Evolutionary conservation across 2,113 vertebrate genomes (phyloP).

Genomic region (Zosterops pallidus): DNA sequence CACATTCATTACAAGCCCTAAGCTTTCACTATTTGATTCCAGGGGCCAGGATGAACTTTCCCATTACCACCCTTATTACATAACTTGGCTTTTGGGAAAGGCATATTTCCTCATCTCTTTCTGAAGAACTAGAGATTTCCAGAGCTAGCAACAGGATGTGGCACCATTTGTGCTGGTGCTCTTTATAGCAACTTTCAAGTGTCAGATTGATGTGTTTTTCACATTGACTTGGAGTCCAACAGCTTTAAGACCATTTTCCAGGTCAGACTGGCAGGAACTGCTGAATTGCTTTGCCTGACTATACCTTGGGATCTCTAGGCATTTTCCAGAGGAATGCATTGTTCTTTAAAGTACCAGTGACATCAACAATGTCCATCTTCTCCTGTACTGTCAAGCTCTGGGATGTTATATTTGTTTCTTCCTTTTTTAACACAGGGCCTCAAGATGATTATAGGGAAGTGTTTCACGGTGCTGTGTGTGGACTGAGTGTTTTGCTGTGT

Average conservation of each 20-base stretch:
- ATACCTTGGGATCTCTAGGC: neutral
- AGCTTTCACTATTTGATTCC: neutral
- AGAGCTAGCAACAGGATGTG: conserved; percentile 12
- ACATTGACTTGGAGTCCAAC: neutral
- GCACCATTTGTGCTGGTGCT: neutral
- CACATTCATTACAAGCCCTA: neutral
- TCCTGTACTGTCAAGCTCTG: neutral
- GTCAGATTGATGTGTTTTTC: conserved; percentile 32
- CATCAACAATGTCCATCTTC: neutral
- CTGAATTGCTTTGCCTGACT: neutral
- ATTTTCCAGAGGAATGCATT: neutral
- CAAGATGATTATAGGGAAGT: neutral
- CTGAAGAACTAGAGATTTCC: conserved; percentile 1
- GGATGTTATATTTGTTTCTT: neutral
- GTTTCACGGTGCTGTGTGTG: accelerated
- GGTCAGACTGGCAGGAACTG: neutral
- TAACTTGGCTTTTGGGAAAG: neutral
- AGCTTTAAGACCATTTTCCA: conserved; percentile 9
- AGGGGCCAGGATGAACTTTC: neutral
- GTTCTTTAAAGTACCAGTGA: neutral
- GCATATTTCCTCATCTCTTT: neutral
- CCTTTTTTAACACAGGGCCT: neutral
- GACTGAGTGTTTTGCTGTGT: neutral
- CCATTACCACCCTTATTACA: neutral
- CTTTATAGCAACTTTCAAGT: conserved; percentile 11